Evolutionary conservation across 2,888 invertebrate species (phyloP).

Genomic region (Achlya flavicornis): DNA sequence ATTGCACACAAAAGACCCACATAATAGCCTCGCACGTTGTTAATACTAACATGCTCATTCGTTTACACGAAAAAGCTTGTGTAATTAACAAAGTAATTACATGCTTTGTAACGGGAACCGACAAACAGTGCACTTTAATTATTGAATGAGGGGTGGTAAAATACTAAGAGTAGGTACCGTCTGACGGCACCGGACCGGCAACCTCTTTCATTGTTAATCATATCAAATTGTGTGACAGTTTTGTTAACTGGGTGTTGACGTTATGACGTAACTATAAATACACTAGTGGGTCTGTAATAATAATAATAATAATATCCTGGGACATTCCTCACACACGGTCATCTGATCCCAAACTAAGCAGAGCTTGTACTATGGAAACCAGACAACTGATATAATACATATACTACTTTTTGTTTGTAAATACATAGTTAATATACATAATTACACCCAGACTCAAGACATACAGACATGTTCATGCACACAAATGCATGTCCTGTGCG

Average conservation of each 20-base stretch:
- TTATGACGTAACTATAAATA: neutral
- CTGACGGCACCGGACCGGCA: constrained; percentile 16
- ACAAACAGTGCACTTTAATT: constrained; percentile 45
- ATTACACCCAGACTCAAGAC: no score
- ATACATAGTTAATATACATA: no score
- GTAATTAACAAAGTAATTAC: constrained; percentile 49
- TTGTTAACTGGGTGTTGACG: neutral
- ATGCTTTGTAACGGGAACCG: constrained; percentile 39
- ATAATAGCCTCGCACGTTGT: neutral
- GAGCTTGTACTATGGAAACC: no score
- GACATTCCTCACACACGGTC: no score
- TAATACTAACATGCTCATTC: constrained; percentile 25
- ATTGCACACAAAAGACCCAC: neutral
- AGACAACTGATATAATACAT: no score
- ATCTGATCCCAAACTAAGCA: no score
- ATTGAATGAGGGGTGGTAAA: constrained; percentile 32
- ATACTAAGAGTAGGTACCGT: constrained; percentile 18
- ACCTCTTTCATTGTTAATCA: constrained; percentile 24
- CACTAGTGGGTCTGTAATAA: no score
- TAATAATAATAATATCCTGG: no score
- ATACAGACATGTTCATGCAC: no score
- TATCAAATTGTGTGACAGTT: constrained; percentile 3
- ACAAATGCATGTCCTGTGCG: no score
- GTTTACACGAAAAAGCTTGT: constrained; percentile 28
- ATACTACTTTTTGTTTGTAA: no score